These are phyloP conservation scores for Sus scrofa DNA, from an alignment of 2,113 vertebrate genomes.

Conservation along the genomic window DNA sequence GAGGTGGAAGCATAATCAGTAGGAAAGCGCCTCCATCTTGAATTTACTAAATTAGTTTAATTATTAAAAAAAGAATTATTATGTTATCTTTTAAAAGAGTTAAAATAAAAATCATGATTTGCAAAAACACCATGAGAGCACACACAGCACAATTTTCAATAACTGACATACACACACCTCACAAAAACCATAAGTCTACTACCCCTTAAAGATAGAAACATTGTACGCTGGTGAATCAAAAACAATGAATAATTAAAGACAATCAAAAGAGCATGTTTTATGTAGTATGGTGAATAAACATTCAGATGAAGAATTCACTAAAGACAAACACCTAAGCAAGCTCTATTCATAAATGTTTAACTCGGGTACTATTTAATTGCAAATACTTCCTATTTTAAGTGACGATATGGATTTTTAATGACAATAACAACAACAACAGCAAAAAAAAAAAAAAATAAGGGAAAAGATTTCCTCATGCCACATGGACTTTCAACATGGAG, in stretches of 20 bases:
- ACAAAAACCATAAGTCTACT: slow-evolving; percentile 82
- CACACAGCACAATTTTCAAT: slow-evolving; percentile 78
- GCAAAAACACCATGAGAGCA: slow-evolving; percentile 81
- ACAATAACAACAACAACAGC: slow-evolving; percentile 68
- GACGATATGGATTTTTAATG: slow-evolving; percentile 43
- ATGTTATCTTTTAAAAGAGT: slow-evolving; percentile 83
- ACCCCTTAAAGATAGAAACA: slow-evolving; percentile 85
- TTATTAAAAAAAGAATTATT: slow-evolving; percentile 91
- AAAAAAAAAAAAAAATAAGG: slow-evolving; percentile 77
- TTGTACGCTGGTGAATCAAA: slow-evolving; percentile 84
- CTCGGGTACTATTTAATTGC: slow-evolving; percentile 72
- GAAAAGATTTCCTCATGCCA: slow-evolving; percentile 86
- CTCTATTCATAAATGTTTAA: slow-evolving; percentile 78
- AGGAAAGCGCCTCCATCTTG: slow-evolving; percentile 97
- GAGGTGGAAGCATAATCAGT: slow-evolving; percentile 99
- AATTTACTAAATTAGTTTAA: slow-evolving; percentile 94
- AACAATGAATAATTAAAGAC: slow-evolving; percentile 84
- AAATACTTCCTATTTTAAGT: slow-evolving; percentile 80
- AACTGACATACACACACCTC: slow-evolving; percentile 83
- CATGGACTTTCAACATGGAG: slow-evolving; percentile 76
- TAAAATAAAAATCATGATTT: slow-evolving; percentile 82
- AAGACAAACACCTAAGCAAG: slow-evolving; percentile 70
- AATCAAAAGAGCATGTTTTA: slow-evolving; percentile 80
- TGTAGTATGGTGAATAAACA: slow-evolving; percentile 84
- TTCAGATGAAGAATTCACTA: slow-evolving; percentile 80